These are phyloP conservation scores for Sebastes baramenuke DNA, from an alignment of 2,797 vertebrate genomes.

Conservation along the genomic window DNA sequence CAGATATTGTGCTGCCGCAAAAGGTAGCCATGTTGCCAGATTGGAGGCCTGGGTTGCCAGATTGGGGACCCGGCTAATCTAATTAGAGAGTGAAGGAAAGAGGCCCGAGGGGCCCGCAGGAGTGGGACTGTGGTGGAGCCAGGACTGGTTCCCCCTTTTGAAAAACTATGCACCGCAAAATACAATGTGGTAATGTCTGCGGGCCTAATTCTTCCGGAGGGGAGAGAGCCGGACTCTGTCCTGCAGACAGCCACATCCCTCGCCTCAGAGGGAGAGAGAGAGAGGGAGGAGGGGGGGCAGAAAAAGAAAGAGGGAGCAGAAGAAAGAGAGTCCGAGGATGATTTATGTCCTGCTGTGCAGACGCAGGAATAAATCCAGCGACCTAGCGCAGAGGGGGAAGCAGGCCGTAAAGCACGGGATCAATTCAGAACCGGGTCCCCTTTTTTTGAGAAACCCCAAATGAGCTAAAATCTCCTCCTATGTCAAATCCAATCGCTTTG, in stretches of 20 bases:
- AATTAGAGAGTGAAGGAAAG: conserved; percentile 84
- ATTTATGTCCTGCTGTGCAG: conserved; percentile 81
- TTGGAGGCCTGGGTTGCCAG: conserved; percentile 72
- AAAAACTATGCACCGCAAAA: conserved; percentile 80
- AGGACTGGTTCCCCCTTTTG: conserved; percentile 74
- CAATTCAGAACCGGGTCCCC: conserved; percentile 66
- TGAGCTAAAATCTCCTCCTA: conserved; percentile 73
- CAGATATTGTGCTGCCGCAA: conserved; percentile 78
- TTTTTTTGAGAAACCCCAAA: conserved; percentile 73
- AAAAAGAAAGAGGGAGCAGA: conserved; percentile 47
- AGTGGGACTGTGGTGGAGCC: conserved; percentile 70
- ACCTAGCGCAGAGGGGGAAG: conserved; percentile 63
- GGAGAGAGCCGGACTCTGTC: conserved; percentile 74
- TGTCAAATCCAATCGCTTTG: conserved; percentile 78
- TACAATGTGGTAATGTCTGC: conserved; percentile 86
- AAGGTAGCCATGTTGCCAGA: conserved; percentile 80
- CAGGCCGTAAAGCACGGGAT: conserved; percentile 74
- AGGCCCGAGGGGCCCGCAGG: conserved; percentile 73
- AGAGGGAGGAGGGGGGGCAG: conserved; percentile 24
- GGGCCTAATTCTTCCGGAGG: conserved; percentile 86
- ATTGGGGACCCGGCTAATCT: conserved; percentile 82
- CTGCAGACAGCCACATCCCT: conserved; percentile 76
- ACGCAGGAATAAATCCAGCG: conserved; percentile 79
- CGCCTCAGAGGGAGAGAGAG: conserved; percentile 46
- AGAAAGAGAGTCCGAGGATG: conserved; percentile 68